Conservation (phyloP, 2,113 vertebrate species). For the Saccopteryx leptura region DNA sequence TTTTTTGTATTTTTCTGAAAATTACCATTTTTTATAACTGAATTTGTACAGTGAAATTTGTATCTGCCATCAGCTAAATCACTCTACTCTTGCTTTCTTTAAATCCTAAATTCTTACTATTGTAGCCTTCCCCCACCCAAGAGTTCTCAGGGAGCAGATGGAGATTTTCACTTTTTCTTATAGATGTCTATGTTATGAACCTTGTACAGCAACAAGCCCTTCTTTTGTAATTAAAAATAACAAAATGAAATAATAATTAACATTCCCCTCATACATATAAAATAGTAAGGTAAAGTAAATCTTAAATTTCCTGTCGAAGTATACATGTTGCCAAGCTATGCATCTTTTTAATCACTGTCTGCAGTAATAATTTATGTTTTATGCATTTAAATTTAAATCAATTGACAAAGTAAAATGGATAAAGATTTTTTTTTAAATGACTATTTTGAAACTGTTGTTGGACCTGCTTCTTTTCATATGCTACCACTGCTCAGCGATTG, state of each 20-base stretch:
- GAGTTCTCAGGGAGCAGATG: neutral
- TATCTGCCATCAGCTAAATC: neutral
- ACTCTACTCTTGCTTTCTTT: neutral
- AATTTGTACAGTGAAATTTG: neutral
- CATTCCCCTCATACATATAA: neutral
- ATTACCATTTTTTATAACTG: neutral
- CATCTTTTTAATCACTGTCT: neutral
- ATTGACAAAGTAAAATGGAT: conserved; percentile 36
- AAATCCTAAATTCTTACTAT: neutral
- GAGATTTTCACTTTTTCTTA: conserved; percentile 1
- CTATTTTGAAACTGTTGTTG: neutral
- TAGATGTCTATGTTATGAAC: neutral
- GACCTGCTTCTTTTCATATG: neutral
- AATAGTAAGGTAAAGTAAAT: neutral
- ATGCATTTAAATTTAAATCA: neutral
- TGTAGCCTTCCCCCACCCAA: neutral
- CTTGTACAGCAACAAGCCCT: neutral
- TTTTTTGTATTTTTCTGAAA: no score
- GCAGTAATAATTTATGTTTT: neutral
- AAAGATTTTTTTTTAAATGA: neutral
- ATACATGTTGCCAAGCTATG: neutral
- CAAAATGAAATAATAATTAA: conserved; percentile 23
- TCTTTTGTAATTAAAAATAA: conserved; percentile 51
- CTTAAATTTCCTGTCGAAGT: neutral
- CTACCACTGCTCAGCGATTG: neutral